A percentile compares a stretch with the other conserved stretches of the same genome.
These are phyloP conservation scores for Drosophila kanekoi DNA, from an alignment of 2,888 invertebrate species.

Conservation along the genomic window DNA sequence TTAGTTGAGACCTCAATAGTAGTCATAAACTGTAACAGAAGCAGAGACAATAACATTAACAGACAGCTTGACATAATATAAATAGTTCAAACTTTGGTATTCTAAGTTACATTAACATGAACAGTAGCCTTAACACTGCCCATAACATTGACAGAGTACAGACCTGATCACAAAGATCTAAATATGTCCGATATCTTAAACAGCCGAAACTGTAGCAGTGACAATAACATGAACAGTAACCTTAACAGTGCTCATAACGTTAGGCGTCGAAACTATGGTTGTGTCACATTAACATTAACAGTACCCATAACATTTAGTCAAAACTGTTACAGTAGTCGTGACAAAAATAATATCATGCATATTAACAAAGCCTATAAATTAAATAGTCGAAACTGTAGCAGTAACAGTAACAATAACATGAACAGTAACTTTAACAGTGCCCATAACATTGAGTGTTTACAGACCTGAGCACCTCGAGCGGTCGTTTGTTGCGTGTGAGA, in stretches of 20 bases:
- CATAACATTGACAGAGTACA: neutral
- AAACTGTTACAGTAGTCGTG: too few species aligned
- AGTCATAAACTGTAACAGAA: neutral
- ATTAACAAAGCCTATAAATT: neutral
- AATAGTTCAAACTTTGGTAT: neutral
- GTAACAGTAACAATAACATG: neutral
- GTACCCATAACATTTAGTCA: neutral
- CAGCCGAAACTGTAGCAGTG: neutral
- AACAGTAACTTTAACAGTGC: neutral
- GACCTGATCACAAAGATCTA: too few species aligned
- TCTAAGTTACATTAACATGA: neutral
- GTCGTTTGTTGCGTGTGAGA: conserved; percentile 89
- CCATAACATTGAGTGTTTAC: neutral
- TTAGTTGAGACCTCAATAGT: neutral
- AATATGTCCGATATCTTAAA: too few species aligned
- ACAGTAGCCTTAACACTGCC: neutral
- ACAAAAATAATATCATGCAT: neutral
- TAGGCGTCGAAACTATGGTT: too few species aligned
- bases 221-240: neutral
- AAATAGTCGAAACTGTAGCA: too few species aligned
- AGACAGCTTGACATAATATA: neutral
- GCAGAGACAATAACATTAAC: neutral
- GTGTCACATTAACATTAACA: too few species aligned
- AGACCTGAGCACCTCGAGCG: conserved; percentile 88
- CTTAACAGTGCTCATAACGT: neutral